Conservation (phyloP, 2,888 invertebrate species). For the Philhelius pedissequus region DNA sequence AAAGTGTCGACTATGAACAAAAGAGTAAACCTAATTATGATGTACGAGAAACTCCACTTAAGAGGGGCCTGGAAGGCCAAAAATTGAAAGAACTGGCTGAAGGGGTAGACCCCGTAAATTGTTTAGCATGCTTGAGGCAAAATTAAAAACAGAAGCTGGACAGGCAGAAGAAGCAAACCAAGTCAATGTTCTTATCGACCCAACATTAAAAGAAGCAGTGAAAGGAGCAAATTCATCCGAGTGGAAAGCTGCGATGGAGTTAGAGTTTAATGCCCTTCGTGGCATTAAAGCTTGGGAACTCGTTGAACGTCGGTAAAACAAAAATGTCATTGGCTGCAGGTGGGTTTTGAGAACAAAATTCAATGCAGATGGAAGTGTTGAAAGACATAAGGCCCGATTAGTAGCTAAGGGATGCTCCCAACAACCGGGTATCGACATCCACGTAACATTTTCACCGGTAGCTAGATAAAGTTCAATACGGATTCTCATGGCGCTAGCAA, state of each 20-base stretch:
- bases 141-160: too few species aligned
- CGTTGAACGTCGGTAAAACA: constrained; percentile 24
- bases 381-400: constrained; percentile 19
- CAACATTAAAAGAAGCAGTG: background rate
- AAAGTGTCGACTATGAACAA: background rate
- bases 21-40: background rate
- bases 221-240: background rate
- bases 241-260: constrained; percentile 6
- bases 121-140: background rate
- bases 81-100: background rate
- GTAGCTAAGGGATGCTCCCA: constrained; percentile 58
- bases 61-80: too few species aligned
- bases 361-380: constrained; percentile 28
- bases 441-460: constrained; percentile 47
- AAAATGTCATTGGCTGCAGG: constrained; percentile 10
- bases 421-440: constrained; percentile 31
- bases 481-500: background rate
- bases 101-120: background rate
- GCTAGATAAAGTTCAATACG: constrained; percentile 34
- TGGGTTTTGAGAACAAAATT: constrained; percentile 49
- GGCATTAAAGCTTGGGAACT: constrained; percentile 33
- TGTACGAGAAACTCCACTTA: background rate
- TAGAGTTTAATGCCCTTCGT: too few species aligned
- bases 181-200: background rate
- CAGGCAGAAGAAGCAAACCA: background rate